Base-by-base conservation (phyloP, 1,140 invertebrate genomes). In the Aplysia californica region DNA sequence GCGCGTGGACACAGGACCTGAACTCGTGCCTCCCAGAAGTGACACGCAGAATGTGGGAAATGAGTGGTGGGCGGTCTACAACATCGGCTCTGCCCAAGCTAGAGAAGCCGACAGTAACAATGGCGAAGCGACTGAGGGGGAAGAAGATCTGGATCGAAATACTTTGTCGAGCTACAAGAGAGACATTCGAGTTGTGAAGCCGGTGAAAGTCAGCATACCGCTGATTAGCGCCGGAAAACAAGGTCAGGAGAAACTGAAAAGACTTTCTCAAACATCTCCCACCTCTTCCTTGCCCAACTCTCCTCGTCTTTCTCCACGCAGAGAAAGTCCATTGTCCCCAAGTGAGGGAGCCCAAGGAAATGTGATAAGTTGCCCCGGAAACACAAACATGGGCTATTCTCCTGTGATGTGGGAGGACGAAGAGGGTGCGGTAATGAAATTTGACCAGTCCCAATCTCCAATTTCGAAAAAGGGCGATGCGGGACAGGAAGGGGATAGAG, bases 191-290 rank as follows among this genome's bases (percentile, higher is more conserved):
- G n/a, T n/a, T n/a, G n/a, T n/a, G n/a, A n/a, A n/a, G n/a, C n/a
- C n/a, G n/a, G n/a, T n/a, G n/a, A n/a, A n/a, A 35, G 61, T 65
- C 2, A 66, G 50, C 59, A 75, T 75, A 4, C 72, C 72, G 2
- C 36, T 75, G 26, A 75, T 75, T n/a, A 66, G 26, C 41, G 59
- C 72, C 23, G 72, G 72, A 1, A 75, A 75, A 50, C 61, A 50
- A n/a, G 72, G 59, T 10, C 59, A 66, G 36, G 72, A 75, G 61
- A 75, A 75, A 33, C 55, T 75, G 1, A 65, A 75, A 44, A 10
- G 44, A 10, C 26, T 38, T 6, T 59, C 72, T 61, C 70, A 44
- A 35, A 29, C 29, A 18, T 66, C 72, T 0, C 72, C 72, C 1
- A 55, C 58, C 58, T 10, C 35, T 61, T 1, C 6, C 3, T 31